Evolutionary conservation across 2,113 vertebrate genomes (phyloP).

Genomic region (Echinops telfairi): DNA sequence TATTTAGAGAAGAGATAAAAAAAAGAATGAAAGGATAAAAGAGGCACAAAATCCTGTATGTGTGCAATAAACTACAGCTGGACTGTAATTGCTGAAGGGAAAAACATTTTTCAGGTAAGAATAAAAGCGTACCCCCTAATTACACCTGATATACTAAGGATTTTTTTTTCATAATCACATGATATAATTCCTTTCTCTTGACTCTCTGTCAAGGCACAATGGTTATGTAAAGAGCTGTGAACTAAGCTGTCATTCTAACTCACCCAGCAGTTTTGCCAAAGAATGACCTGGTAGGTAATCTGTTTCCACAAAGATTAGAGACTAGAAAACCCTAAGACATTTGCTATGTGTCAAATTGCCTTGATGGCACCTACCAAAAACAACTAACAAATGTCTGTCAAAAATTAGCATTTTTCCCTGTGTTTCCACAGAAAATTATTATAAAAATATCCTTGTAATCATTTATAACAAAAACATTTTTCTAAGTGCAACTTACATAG

Average conservation of each 20-base stretch:
- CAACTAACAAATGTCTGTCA: no score
- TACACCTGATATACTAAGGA: not conserved
- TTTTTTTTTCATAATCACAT: not conserved
- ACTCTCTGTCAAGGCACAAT: not conserved
- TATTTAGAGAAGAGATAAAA: not conserved
- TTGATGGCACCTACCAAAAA: not conserved
- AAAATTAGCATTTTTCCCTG: no score
- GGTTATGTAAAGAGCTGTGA: not conserved
- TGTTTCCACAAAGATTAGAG: not conserved
- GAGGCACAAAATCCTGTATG: not conserved
- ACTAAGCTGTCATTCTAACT: no score
- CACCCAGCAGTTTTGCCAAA: not conserved
- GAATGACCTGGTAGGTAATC: not conserved
- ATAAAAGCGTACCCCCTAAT: not conserved
- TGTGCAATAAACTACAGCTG: not conserved
- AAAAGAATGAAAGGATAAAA: not conserved
- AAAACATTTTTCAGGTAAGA: not conserved
- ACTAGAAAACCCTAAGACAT: not conserved
- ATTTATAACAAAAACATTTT: no score
- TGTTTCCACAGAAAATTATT: no score
- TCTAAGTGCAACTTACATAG: no score
- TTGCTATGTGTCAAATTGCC: not conserved
- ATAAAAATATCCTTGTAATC: no score
- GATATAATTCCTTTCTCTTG: not conserved
- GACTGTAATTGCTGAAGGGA: not conserved